These are phyloP conservation scores for Isotomurus palustris DNA, from an alignment of 2,888 invertebrate genomes.

Conservation along the genomic window DNA sequence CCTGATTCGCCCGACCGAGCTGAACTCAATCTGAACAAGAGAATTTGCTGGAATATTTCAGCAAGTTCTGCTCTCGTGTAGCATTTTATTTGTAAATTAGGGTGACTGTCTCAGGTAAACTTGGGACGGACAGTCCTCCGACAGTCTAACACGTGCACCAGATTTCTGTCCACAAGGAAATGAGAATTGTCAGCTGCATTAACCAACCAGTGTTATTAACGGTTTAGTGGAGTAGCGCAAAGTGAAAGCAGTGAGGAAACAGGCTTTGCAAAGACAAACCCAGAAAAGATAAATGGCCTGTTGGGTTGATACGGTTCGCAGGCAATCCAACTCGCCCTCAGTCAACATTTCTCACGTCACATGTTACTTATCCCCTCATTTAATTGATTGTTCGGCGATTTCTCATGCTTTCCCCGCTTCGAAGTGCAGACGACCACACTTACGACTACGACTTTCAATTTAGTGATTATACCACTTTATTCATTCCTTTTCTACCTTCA, in stretches of 20 bases:
- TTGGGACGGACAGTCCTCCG: no score
- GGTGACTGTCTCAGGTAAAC: no score
- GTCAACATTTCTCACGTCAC: conserved; percentile 1
- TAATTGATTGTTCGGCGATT: conserved; percentile 5
- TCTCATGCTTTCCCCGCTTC: not conserved
- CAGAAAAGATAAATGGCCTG: conserved; percentile 15
- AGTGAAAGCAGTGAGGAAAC: no score
- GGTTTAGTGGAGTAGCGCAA: not conserved
- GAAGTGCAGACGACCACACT: not conserved
- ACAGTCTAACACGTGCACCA: no score
- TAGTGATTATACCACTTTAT: no score
- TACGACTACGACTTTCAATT: not conserved
- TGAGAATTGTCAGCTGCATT: not conserved
- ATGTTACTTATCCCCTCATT: conserved; percentile 2
- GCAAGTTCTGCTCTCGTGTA: no score
- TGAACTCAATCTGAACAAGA: no score
- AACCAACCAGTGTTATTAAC: not conserved
- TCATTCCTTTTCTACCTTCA: not conserved
- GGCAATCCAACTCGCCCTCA: conserved; percentile 9
- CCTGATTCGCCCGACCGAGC: no score
- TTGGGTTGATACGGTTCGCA: conserved; percentile 12
- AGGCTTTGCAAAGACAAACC: no score
- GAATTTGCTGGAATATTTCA: no score
- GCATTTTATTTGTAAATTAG: no score
- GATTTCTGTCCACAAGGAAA: not conserved